Base-by-base conservation (phyloP, 2,797 vertebrate genomes). In the Acipenser transmontanus region DNA sequence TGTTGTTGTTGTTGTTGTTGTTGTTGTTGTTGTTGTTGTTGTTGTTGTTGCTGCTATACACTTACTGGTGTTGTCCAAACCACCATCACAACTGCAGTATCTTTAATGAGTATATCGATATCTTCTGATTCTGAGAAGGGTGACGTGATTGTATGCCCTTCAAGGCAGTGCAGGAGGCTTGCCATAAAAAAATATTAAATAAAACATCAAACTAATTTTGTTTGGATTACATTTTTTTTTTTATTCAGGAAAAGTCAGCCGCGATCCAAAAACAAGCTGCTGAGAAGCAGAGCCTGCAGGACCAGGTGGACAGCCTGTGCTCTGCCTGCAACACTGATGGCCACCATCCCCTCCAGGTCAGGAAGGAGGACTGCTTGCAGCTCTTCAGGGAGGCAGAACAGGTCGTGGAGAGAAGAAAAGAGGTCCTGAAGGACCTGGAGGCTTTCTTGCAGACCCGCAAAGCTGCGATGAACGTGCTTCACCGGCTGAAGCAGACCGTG, bases 331-430 rank as follows among this genome's bases (percentile, higher is more conserved):
- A 77, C 34, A 78, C 78, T 0, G 91, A 92, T 67, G 95, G 94
- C 70, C 83, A 89, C 20, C 89, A 88, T 65, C 75, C 78, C 50
- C 85, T 99, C 49, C 88, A 91, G 68, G 84, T 77, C 75, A 93
- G 91, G 79, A 85, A 76, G 2, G 91, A 93, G 68, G 93, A 96
- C 77, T 95, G 93, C 74, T 78, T 94, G 51, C 94, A 94, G 74
- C 88, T 93, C 6, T 91, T 94, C 1, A 81, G 76, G 69, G 94
- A 98, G 77, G 91, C 92, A 62, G 84, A 82, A 71, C 89, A 89
- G 71, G 89, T 95, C 11, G 81, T 89, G 50, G 78, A 76, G 60
- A 83, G 90, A 66, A 89, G 96, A 34, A 80, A 84, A 68, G 83
- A 91, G 1, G 82, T 87, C 70, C 80, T 98, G 65, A 68, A 75